Evolutionary conservation across 1,140 invertebrate genomes (phyloP).

Genomic region (Meloidogyne exigua): DNA sequence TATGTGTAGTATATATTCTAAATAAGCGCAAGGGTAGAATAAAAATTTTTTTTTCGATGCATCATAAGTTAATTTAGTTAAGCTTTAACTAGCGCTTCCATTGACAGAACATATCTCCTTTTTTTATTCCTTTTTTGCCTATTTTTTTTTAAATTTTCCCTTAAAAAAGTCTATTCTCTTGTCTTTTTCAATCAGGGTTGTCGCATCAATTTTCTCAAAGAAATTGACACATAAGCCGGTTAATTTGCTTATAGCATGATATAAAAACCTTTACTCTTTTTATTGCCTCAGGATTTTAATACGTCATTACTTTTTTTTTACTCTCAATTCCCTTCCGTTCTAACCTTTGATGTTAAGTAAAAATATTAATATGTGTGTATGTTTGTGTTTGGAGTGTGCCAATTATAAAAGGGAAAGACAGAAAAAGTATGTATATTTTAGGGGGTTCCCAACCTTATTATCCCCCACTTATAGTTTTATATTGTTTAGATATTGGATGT

Average conservation of each 20-base stretch:
- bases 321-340: neutral
- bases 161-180: neutral
- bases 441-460: too few relatives aligned
- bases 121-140: neutral
- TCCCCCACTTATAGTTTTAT: too few relatives aligned
- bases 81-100: neutral
- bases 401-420: too few relatives aligned
- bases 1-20: too few relatives aligned
- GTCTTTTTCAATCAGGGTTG: slow-evolving; percentile 4
- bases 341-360: neutral
- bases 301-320: neutral
- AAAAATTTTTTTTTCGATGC: neutral
- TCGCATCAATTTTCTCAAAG: slow-evolving; percentile 4
- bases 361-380: neutral
- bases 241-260: slow-evolving; percentile 2
- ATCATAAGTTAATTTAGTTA: neutral
- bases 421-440: too few relatives aligned
- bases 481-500: too few relatives aligned
- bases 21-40: neutral
- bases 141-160: neutral
- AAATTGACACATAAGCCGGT: neutral
- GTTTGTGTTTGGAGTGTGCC: too few relatives aligned
- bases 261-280: slow-evolving; percentile 1
- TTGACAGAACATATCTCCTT: neutral
- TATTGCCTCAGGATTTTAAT: neutral